Percentiles rank a stretch among this genome's conserved stretches.
Conservation (phyloP, 2,888 invertebrate genomes). For the Cheilosia vernalis region DNA sequence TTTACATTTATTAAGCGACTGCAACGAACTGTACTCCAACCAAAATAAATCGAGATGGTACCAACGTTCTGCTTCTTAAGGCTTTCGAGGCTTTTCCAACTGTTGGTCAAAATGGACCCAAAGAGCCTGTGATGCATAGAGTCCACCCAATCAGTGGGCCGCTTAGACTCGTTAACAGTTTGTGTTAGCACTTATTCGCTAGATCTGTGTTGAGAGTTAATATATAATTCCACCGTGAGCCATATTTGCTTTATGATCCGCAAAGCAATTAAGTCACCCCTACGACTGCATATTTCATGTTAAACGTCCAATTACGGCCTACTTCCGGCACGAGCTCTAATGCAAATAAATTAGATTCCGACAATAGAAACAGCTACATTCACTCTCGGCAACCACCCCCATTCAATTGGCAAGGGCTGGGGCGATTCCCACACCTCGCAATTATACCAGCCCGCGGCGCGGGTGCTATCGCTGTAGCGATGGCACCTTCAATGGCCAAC, state of each 20-base stretch:
- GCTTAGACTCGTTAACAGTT: background rate
- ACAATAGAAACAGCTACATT: slow-evolving; percentile 41
- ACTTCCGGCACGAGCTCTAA: slow-evolving; percentile 16
- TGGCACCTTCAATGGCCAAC: slow-evolving; percentile 50
- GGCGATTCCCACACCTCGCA: slow-evolving; percentile 10
- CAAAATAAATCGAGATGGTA: no score
- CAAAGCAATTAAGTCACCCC: slow-evolving; percentile 62
- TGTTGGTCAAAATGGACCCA: background rate
- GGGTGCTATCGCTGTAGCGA: background rate
- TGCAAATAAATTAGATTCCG: slow-evolving; percentile 55
- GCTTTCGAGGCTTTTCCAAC: no score
- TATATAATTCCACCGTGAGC: slow-evolving; percentile 45
- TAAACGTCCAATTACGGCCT: slow-evolving; percentile 59
- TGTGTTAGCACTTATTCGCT: background rate
- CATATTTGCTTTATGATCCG: slow-evolving; percentile 70
- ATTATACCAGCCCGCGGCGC: background rate
- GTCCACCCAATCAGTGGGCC: background rate
- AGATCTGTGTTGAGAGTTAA: background rate
- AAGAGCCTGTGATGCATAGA: background rate
- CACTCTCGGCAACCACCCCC: slow-evolving; percentile 9
- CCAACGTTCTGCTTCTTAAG: no score
- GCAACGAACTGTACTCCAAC: no score
- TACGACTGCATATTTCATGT: slow-evolving; percentile 59
- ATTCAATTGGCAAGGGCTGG: background rate
- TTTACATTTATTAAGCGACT: no score